These are phyloP conservation scores for Hypothenemus hampei DNA, from an alignment of 1,140 invertebrate genomes.

Conservation along the genomic window DNA sequence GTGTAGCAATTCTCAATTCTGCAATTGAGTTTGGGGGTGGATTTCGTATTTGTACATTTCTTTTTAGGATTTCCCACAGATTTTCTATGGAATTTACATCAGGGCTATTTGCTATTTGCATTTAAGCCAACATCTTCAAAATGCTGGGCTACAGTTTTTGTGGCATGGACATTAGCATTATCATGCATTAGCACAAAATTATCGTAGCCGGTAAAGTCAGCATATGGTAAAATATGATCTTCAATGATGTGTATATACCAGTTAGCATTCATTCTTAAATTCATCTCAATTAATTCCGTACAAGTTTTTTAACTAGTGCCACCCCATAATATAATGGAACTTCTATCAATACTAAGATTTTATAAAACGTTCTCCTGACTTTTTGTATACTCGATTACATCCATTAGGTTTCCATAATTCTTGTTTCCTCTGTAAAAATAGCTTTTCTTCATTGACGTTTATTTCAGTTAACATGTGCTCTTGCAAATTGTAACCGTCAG, in stretches of 20 bases:
- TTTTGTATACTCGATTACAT: constrained; percentile 31
- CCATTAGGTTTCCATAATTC: constrained; percentile 9
- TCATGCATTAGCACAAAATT: constrained; percentile 16
- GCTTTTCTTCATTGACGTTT: constrained; percentile 6
- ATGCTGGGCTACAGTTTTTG: constrained; percentile 1
- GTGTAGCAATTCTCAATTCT: constrained; percentile 11
- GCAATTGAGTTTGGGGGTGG: constrained; percentile 10
- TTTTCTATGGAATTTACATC: constrained; percentile 11
- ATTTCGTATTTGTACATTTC: constrained; percentile 14
- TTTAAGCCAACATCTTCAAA: constrained; percentile 3
- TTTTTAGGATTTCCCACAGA: constrained; percentile 15
- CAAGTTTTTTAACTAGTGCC: neutral
- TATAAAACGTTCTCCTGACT: constrained; percentile 22
- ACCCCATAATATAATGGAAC: constrained; percentile 35
- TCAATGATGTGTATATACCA: constrained; percentile 8
- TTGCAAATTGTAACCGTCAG: constrained; percentile 16
- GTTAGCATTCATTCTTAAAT: neutral
- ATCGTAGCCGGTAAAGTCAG: neutral
- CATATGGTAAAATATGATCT: constrained; percentile 8
- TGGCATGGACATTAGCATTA: neutral
- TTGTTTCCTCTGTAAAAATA: constrained; percentile 16
- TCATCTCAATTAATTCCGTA: constrained; percentile 14
- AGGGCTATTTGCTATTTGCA: neutral
- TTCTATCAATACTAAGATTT: constrained; percentile 36
- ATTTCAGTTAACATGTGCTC: neutral